Evolutionary conservation across 2,888 invertebrate species (phyloP), one percentile per base, ranked within the genome.

Genomic region (Onthophagus sagittarius): DNA sequence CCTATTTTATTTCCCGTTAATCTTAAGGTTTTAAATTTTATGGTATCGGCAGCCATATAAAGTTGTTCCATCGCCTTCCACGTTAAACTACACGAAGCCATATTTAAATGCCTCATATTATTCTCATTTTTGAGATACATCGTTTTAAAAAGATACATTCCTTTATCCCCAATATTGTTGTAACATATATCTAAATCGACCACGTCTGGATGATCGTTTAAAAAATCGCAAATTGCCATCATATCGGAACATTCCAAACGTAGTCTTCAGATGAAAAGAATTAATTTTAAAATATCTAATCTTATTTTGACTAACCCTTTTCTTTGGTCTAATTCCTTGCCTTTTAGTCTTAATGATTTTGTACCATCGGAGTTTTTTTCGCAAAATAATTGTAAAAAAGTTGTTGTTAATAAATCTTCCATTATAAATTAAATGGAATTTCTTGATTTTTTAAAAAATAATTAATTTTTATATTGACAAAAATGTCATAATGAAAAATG

Each of bases 1-100:
- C 90, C 89, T 31, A 91, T 83, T 80, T 88, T 86, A 78, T 91
- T 91, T 0, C 90, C 90, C 76, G 88, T 89, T 0, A 91, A 73
- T 78, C 89, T 82, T 0, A 91, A 80, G 74, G 86, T 87, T 78
- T 85, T 86, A 0, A 91, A 78, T 15, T 84, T 86, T 0, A 91
- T 75, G 63, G 82, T 78, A 6, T 77, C 74, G 7, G 77, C 78
- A 1, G 77, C 65, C 33, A 76, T 64, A 14, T 77, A 79, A 72
- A 86, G 74, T 62, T 79, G 75, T 23, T 77, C 70, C 5, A 89
- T 82, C 0, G 89, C 89, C 33, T 78, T 75, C 1, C 84, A 84
- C 0, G 85, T 84, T 62, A 91, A 81, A 69, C 88, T 82, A 76
- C 91, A 91, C 72, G 88, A 87, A 85, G 88, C 88, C 0, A 91